A percentile compares a stretch with the other conserved stretches of the same genome.
phyloP scores from a whole-genome alignment of 2,888 invertebrate species.

The Cecidostiba fungosa region DNA sequence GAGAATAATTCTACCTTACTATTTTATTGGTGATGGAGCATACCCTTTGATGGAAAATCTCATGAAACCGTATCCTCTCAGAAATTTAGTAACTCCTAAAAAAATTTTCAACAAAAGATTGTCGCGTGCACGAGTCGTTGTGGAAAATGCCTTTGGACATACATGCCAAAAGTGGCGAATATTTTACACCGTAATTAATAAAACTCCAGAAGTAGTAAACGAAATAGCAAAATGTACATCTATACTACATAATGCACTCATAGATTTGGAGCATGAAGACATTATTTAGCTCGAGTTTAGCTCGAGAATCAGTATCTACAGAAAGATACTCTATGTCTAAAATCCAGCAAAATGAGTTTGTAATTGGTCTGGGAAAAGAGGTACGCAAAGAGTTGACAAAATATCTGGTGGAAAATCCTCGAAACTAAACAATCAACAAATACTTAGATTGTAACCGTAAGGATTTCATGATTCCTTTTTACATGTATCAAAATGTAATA shows the following conservation, averaged over 20 bases:
- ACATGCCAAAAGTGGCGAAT: constrained; percentile 47
- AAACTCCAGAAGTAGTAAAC: constrained; percentile 17
- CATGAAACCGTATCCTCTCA: constrained; percentile 52
- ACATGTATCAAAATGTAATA: no score
- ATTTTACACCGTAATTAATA: constrained; percentile 47
- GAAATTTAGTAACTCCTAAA: constrained; percentile 10
- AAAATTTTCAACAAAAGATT: constrained; percentile 51
- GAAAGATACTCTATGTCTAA: background rate
- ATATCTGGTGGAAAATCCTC: no score
- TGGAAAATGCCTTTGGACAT: constrained; percentile 40
- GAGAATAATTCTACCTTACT: constrained; percentile 43
- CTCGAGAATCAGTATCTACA: background rate
- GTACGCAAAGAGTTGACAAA: background rate
- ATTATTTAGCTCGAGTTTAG: background rate
- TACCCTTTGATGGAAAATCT: constrained; percentile 48
- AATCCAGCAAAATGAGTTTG: background rate
- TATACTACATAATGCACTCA: constrained; percentile 49
- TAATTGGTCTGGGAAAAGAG: constrained; percentile 9
- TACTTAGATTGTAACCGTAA: no score
- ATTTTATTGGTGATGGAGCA: constrained; percentile 52
- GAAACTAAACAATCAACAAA: no score
- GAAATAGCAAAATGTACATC: constrained; percentile 49
- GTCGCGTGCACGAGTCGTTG: constrained; percentile 38
- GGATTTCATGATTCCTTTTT: no score
- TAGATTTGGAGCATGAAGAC: constrained; percentile 1